These are phyloP conservation scores for Propithecus coquereli DNA, from an alignment of 2,113 vertebrate species.

Conservation along the genomic window DNA sequence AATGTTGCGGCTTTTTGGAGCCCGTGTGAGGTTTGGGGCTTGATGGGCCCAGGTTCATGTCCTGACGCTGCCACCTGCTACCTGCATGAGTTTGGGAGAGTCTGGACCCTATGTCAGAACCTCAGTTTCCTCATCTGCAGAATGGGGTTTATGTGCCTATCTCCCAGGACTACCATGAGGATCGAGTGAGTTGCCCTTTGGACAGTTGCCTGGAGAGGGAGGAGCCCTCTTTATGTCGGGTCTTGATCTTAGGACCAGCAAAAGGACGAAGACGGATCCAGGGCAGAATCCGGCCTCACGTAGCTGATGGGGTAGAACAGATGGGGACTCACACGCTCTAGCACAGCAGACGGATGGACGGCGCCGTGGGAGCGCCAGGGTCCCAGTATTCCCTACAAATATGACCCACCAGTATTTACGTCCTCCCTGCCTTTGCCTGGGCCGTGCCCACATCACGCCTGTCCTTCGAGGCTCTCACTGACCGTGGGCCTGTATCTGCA, in stretches of 20 bases:
- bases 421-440: rapidly evolving
- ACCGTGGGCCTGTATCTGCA: not conserved
- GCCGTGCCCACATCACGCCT: rapidly evolving
- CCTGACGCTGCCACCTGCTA: no score
- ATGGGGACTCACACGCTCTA: rapidly evolving
- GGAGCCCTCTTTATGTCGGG: not conserved
- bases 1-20: rapidly evolving
- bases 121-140: not conserved
- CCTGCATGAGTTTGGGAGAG: not conserved
- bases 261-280: not conserved
- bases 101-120: not conserved
- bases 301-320: rapidly evolving
- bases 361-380: not conserved
- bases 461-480: rapidly evolving
- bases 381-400: not conserved
- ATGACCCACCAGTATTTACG: rapidly evolving
- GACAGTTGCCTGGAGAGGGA: not conserved
- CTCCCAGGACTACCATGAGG: rapidly evolving
- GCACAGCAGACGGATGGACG: rapidly evolving
- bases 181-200: not conserved
- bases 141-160: not conserved
- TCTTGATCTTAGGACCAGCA: not conserved
- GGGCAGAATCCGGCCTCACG: rapidly evolving
- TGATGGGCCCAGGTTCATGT: no score
- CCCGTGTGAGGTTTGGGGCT: not conserved